Evolutionary conservation across 1,140 invertebrate species (phyloP), one percentile per base, ranked within the genome.

Genomic region (Drosophila sproati): DNA sequence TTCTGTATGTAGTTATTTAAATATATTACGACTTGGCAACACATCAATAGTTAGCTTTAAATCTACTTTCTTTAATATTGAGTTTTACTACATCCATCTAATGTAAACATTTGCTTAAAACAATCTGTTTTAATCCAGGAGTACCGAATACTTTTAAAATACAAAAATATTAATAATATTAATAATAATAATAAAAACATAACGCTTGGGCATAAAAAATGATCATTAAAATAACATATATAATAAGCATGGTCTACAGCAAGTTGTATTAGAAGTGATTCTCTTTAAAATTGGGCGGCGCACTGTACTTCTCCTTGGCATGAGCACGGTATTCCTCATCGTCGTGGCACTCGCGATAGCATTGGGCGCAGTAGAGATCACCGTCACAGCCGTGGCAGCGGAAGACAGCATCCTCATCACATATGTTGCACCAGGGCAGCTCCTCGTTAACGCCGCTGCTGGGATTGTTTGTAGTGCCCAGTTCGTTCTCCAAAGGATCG

Each of bases 341-440:
- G 34, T 93, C 91, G 72, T 94, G 94, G 29, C 92, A 93, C 82
- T 94, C 94, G 28, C 78, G 93, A 80, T 94, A 96, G 86, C 96
- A 97, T 70, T 93, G 90, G 5, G 93, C 92, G 92, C 96, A 97
- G 81, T 96, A 97, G 1, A 96, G 92, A 91, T 96, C 96, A 52
- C 94, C 93, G 79, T 94, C 94, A 92, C 96, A 97, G 73, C 95
- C 95, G 43, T 94, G 89, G 89, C 96, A 97, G 39, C 95, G 93
- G 60, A 95, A 92, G 10, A 78, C 93, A 3, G 96, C 96, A 94
- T 96, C 95, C 86, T 96, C 95, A 91, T 96, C 96, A 82, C 96
- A 97, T 48, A 97, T 95, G 78, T 94, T 94, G 93, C 96, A 97
- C 94, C 96, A 97, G 45, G 96, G 96, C 4, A 96, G 92, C 85